A percentile compares a stretch with the other conserved stretches of the same genome.
These are phyloP conservation scores for Orchesella cincta DNA, from an alignment of 1,140 invertebrate species.

Conservation along the genomic window DNA sequence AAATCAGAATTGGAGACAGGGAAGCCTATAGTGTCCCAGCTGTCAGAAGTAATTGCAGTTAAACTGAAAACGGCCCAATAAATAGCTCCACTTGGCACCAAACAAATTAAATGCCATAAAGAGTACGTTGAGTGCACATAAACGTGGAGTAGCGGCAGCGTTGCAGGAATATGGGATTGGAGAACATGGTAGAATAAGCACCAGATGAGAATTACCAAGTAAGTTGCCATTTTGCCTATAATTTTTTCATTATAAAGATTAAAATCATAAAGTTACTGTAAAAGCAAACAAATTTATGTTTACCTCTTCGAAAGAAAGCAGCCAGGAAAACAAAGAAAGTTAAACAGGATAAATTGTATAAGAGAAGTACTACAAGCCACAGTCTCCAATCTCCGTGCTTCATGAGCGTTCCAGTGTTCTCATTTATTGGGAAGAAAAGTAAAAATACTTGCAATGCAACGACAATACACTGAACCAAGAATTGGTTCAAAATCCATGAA, in stretches of 20 bases:
- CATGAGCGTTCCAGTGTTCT: slow-evolving; percentile 7
- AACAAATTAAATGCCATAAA: not conserved
- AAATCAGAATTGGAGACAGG: not conserved
- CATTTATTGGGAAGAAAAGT: not conserved
- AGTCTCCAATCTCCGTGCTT: slow-evolving; percentile 11
- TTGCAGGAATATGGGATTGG: not conserved
- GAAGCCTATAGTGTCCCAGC: not conserved
- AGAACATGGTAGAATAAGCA: slow-evolving; percentile 11
- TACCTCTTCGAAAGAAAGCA: slow-evolving; percentile 35
- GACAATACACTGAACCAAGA: slow-evolving; percentile 15
- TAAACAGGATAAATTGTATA: slow-evolving; percentile 20
- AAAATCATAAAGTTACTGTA: not conserved
- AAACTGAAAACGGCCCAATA: slow-evolving; percentile 13
- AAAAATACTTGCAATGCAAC: slow-evolving; percentile 5
- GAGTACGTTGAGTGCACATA: no score
- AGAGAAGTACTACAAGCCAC: slow-evolving; percentile 33
- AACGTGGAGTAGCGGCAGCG: not conserved
- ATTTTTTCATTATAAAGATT: not conserved
- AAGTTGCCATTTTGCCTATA: slow-evolving; percentile 30
- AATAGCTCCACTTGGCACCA: slow-evolving; percentile 36
- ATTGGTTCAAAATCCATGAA: slow-evolving; percentile 36
- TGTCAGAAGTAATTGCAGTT: not conserved
- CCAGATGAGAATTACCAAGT: slow-evolving; percentile 30
- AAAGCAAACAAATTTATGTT: not conserved
- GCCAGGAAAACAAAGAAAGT: slow-evolving; percentile 29